Conservation (phyloP, 1,140 invertebrate genomes). For the Hypothenemus hampei region DNA sequence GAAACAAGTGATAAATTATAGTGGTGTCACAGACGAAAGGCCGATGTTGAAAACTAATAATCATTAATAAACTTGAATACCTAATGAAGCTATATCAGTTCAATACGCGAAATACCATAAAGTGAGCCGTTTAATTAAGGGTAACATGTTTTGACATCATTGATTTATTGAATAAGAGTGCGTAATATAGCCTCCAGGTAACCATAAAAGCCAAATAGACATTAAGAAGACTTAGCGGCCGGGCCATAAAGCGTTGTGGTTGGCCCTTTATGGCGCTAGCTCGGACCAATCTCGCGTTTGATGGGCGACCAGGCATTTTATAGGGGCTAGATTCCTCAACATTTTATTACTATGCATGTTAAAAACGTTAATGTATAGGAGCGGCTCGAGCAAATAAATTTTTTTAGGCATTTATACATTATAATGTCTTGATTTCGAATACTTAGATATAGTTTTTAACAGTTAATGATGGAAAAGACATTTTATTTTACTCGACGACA, state of each 20-base stretch:
- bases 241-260: slow-evolving; percentile 41
- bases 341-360: slow-evolving; percentile 18
- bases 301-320: slow-evolving; percentile 24
- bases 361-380: slow-evolving; percentile 19
- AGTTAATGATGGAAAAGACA: slow-evolving; percentile 11
- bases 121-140: slow-evolving; percentile 8
- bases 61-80: too few species aligned
- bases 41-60: too few species aligned
- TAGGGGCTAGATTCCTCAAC: slow-evolving; percentile 10
- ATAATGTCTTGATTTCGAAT: background rate
- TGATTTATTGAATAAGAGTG: slow-evolving; percentile 41
- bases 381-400: slow-evolving; percentile 12
- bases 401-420: background rate
- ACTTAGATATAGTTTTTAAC: slow-evolving; percentile 12
- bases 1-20: too few species aligned
- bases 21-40: too few species aligned
- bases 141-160: slow-evolving; percentile 12
- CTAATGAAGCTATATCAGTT: too few species aligned
- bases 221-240: slow-evolving; percentile 42
- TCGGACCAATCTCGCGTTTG: slow-evolving; percentile 21
- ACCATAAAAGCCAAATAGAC: slow-evolving; percentile 46
- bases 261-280: slow-evolving; percentile 42
- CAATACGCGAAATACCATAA: too few species aligned
- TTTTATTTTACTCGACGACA: too few species aligned
- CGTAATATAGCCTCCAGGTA: slow-evolving; percentile 39